Base-by-base conservation (phyloP, 1,140 invertebrate genomes). In the Proales similis region DNA sequence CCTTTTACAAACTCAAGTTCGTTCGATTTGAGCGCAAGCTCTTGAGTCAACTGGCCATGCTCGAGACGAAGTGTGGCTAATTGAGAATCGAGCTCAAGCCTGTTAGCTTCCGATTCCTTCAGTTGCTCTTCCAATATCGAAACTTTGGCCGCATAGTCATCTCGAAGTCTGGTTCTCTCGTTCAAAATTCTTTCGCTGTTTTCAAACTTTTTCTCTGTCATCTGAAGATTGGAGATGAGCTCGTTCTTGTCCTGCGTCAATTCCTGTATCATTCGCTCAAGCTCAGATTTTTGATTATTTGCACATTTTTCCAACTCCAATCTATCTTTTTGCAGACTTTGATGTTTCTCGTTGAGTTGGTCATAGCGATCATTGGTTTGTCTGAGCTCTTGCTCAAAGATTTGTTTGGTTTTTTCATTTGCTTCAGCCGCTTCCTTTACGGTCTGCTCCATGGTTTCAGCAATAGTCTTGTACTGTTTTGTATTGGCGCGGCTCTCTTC, bases 381-480 rank as follows among this genome's bases (percentile, higher is more conserved):
- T n/a, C n/a, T n/a, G 4, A 42, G 39, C 30, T 14, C 30, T 39
- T 39, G 20, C 20, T 57, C 51, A 12, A 42, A 57, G 0, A 57
- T 57, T 57, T 57, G 14, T 20, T 30, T 24, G 17, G 27, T 45
- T 20, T 57, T 43, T 3, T 32, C 17, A 46, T 42, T 66, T 45
- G 76, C 79, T 57, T 79, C 76, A 36, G 82, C 80, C 14, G 85
- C 71, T 67, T 85, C 82, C 65, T 82, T 82, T 43, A 91, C 74
- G 71, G 86, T 85, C 62, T 82, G 79, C 71, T 92, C 89, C 5
- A 87, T 78, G 46, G 80, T 81, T 68, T 86, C 82, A 4, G 87
- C 83, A 65, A 91, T 84, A 63, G 84, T 82, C 67, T 83, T 85
- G 73, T 88, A 89, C 67, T 91, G 86, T 67, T 87, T 82, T 20